These are phyloP conservation scores for Drosophila rellima DNA, from an alignment of 2,888 invertebrate species.

Conservation along the genomic window DNA sequence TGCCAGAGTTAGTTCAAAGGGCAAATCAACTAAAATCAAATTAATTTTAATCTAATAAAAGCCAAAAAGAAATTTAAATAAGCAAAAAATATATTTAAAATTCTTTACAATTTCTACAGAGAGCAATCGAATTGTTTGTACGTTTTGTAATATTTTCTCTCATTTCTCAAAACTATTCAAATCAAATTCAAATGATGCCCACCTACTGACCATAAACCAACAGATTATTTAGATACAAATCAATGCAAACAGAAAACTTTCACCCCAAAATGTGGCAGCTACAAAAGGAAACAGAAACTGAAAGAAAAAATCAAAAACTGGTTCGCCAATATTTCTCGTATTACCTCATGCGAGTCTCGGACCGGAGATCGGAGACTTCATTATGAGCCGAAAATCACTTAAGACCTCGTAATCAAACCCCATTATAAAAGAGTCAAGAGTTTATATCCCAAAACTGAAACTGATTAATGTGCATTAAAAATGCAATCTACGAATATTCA, in stretches of 20 bases:
- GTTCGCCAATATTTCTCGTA: constrained; percentile 70
- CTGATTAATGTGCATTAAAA: constrained; percentile 54
- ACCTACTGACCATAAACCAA: constrained; percentile 65
- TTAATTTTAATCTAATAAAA: constrained; percentile 5
- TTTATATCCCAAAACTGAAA: background rate
- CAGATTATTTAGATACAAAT: constrained; percentile 28
- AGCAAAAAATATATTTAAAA: background rate
- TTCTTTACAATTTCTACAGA: background rate
- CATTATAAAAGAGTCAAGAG: constrained; percentile 39
- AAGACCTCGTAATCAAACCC: constrained; percentile 40
- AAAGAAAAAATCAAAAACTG: constrained; percentile 48
- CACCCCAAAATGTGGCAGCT: constrained; percentile 44
- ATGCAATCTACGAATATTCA: constrained; percentile 41
- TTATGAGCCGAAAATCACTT: constrained; percentile 26
- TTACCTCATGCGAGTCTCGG: constrained; percentile 60
- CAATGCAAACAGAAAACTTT: constrained; percentile 58
- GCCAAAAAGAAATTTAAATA: background rate
- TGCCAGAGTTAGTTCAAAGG: constrained; percentile 6
- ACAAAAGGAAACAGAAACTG: constrained; percentile 41
- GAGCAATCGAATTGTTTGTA: background rate
- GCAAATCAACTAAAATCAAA: constrained; percentile 19
- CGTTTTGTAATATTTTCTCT: constrained; percentile 39
- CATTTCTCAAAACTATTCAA: constrained; percentile 45
- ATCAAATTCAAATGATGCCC: constrained; percentile 53
- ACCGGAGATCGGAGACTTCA: constrained; percentile 27